Conservation (phyloP, 2,888 invertebrate genomes). For the Lepeophtheirus nordmannii region DNA sequence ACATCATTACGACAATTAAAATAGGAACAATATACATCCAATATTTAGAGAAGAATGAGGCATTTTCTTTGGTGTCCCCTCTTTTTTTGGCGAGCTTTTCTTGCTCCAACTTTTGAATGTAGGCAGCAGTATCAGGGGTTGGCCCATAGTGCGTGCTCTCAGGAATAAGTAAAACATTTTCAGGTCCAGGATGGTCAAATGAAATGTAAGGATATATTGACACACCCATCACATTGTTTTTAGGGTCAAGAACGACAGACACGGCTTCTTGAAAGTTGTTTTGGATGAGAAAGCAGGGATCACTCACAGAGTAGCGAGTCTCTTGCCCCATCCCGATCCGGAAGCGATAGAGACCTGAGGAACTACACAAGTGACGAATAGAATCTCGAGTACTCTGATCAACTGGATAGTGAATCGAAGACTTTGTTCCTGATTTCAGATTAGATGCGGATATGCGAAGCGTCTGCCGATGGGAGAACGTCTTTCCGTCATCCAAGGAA, state of each 20-base stretch:
- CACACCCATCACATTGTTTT: neutral
- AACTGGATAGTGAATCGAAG: neutral
- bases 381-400: neutral
- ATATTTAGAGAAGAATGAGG: constrained; percentile 94
- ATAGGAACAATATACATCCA: constrained; percentile 98
- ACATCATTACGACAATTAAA: constrained; percentile 71
- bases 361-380: neutral
- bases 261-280: neutral
- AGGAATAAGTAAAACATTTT: constrained; percentile 62
- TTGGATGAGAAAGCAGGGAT: constrained; percentile 15
- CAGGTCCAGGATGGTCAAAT: constrained; percentile 30
- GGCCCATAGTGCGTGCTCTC: constrained; percentile 67
- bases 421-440: neutral
- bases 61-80: constrained; percentile 73
- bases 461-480: neutral
- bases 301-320: neutral
- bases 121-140: constrained; percentile 78
- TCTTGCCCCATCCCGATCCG: neutral
- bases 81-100: constrained; percentile 77
- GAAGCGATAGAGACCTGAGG: constrained; percentile 1
- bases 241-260: neutral
- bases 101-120: constrained; percentile 59
- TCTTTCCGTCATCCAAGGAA: constrained; percentile 11
- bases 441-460: neutral
- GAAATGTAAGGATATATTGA: neutral